A percentile compares a stretch with the other conserved stretches of the same genome.
Conservation (phyloP, 2,113 vertebrate species). For the Paramisgurnus dabryanus region DNA sequence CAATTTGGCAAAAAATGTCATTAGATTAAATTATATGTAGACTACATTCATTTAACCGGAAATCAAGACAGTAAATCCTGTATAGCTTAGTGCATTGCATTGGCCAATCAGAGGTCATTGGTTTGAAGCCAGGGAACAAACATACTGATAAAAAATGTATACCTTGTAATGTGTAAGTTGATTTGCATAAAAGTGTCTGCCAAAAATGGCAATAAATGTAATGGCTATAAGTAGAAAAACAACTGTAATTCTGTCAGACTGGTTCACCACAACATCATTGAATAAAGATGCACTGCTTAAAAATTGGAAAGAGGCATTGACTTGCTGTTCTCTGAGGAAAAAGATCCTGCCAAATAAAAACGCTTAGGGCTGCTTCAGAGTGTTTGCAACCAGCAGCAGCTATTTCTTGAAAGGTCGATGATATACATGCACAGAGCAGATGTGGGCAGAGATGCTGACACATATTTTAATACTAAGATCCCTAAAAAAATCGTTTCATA, state of each 20-base stretch:
- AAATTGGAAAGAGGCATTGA: constrained; percentile 17
- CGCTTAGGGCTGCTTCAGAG: constrained; percentile 27
- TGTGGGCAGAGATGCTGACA: constrained; percentile 33
- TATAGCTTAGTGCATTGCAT: too few species aligned
- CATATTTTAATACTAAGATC: constrained; percentile 25
- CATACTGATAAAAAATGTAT: too few species aligned
- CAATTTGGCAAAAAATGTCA: too few species aligned
- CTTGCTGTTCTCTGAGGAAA: constrained; percentile 20
- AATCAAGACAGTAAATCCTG: too few species aligned
- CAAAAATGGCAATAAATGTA: too few species aligned
- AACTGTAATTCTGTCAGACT: neutral
- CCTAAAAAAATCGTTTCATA: constrained; percentile 26
- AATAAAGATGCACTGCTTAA: constrained; percentile 10
- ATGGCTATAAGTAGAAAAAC: neutral
- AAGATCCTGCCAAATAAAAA: constrained; percentile 41
- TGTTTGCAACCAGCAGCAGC: constrained; percentile 31
- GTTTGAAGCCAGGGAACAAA: too few species aligned
- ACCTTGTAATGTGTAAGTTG: too few species aligned
- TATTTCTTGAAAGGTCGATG: constrained; percentile 52
- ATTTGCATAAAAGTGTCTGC: too few species aligned
- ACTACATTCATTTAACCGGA: too few species aligned
- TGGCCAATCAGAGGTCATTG: too few species aligned
- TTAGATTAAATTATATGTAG: too few species aligned
- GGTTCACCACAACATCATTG: neutral
- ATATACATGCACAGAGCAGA: constrained; percentile 29